These are phyloP conservation scores for Eupithecia dodoneata DNA, from an alignment of 2,888 invertebrate genomes.

Conservation along the genomic window DNA sequence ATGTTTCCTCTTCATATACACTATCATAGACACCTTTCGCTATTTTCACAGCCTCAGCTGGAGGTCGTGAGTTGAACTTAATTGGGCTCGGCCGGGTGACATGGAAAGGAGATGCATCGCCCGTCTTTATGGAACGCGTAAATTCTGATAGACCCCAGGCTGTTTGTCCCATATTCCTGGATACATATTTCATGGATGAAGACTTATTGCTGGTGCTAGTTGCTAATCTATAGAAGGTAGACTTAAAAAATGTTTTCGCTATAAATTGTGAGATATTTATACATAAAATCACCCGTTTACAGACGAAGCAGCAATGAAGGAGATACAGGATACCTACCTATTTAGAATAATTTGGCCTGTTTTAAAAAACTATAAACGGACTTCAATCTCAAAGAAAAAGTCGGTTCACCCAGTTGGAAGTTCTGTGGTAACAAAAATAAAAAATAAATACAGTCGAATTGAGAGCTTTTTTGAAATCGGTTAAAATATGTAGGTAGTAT, in stretches of 20 bases:
- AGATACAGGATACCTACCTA: neutral
- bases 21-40: conserved; percentile 43
- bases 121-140: conserved; percentile 77
- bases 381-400: no score
- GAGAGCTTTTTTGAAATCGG: no score
- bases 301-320: neutral
- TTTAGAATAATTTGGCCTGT: no score
- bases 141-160: conserved; percentile 73
- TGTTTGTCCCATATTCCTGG: conserved; percentile 67
- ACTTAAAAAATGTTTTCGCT: neutral
- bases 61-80: conserved; percentile 83
- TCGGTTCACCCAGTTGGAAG: no score
- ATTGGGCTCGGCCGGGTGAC: conserved; percentile 82
- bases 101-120: conserved; percentile 82
- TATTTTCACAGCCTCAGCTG: conserved; percentile 52
- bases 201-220: neutral
- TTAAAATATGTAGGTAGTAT: neutral
- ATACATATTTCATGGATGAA: conserved; percentile 48
- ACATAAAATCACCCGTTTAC: neutral
- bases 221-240: neutral
- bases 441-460: no score
- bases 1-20: neutral
- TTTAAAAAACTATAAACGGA: no score
- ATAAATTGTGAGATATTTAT: neutral
- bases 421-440: no score